phyloP scores from a whole-genome alignment of 1,140 invertebrate genomes.

The Nilaparvata lugens region DNA sequence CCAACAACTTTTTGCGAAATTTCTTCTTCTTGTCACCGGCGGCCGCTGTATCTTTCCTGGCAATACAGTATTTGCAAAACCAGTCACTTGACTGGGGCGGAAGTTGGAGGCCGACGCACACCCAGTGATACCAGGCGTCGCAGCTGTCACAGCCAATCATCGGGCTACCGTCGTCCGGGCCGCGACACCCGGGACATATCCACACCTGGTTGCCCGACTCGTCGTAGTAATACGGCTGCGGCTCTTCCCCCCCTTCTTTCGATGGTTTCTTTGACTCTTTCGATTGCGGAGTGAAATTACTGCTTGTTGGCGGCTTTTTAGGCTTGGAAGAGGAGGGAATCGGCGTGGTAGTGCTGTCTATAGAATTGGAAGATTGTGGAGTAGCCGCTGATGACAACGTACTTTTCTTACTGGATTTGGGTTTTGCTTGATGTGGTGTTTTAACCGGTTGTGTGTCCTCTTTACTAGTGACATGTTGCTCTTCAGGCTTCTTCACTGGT shows the following conservation, averaged over 20 bases:
- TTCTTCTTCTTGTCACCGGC: background rate
- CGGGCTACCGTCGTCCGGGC: slow-evolving; percentile 86
- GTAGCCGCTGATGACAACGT: too few species aligned
- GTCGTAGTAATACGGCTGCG: slow-evolving; percentile 39
- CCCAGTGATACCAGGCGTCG: slow-evolving; percentile 94
- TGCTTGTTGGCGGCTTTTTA: background rate
- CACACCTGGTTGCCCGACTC: slow-evolving; percentile 81
- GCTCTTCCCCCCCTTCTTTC: background rate
- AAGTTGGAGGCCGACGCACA: background rate
- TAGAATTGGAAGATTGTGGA: too few species aligned
- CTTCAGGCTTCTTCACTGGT: too few species aligned
- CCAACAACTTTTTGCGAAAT: background rate
- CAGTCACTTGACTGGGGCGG: background rate
- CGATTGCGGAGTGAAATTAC: background rate
- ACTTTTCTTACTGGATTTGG: too few species aligned
- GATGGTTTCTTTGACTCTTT: background rate
- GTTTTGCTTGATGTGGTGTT: too few species aligned
- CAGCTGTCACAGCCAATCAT: slow-evolving; percentile 96
- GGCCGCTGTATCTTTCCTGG: background rate
- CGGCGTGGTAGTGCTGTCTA: too few species aligned
- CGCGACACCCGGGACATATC: slow-evolving; percentile 93
- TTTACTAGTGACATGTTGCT: too few species aligned
- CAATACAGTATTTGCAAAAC: background rate
- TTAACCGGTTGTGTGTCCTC: too few species aligned
- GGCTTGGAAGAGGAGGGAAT: background rate